Evolutionary conservation across 2,113 vertebrate genomes (phyloP), one percentile per base, ranked within the genome.

Genomic region (Bambusicola thoracicus): DNA sequence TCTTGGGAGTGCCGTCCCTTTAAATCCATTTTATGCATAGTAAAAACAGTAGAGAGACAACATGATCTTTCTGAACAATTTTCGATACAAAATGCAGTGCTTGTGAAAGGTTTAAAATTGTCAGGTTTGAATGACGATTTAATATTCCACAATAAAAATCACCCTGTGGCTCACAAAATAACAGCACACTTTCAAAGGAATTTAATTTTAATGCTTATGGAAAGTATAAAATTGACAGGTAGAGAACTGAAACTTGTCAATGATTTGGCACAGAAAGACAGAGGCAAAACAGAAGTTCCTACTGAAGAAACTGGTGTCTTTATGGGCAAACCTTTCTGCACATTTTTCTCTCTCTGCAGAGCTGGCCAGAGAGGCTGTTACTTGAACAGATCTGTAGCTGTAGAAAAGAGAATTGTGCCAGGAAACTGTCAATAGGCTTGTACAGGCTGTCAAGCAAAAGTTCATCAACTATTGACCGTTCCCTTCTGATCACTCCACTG

Each of bases 61-160:
- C 8, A 53, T 13, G 38, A 85, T 85, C 34, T 85, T 91, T 62
- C 72, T 81, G 51, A 91, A 78, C 2, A 58, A 4, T 73, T 67
- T 91, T 82, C 24, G 25, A 32, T 80, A 43, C 22, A 82, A 49
- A 89, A 56, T 53, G 32, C 9, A 27, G 7, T 46, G 30, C 76
- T 91, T 15, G 0, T 59, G 40, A 77, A 90, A 91, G 38, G 38
- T 41, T 91, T 88, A 81, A 69, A 76, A 75, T 92, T 91, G 80
- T 10, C 65, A 55, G 36, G 36, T 94, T 89, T 93, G 59, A 91
- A 62, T 77, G 67, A 87, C 89, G 59, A 70, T 89, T 91, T 80
- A 59, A 89, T 92, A 87, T 74, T 8, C 22, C 74, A 29, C 32
- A 67, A 93, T 87, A 85, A 81, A 85, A n/a, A 56, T 80, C 2